Conservation (phyloP, 2,888 invertebrate genomes). For the Archips xylosteana region DNA sequence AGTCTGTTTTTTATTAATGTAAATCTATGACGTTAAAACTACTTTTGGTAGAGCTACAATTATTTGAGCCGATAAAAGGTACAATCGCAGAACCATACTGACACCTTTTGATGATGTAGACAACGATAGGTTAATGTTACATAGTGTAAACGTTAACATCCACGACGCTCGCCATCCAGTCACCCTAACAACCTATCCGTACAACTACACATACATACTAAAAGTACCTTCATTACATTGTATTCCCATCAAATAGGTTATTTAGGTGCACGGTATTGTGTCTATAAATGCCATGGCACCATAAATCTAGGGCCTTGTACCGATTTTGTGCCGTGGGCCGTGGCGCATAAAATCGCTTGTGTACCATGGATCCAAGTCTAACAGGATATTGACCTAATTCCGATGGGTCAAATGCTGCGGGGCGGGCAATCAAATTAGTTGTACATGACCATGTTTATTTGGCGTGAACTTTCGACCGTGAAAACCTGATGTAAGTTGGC, state of each 20-base stretch:
- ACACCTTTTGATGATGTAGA: neutral
- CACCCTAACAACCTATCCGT: slow-evolving; percentile 4
- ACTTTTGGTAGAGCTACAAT: too few relatives aligned
- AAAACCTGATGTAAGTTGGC: neutral
- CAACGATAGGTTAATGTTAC: neutral
- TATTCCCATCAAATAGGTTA: slow-evolving; percentile 50
- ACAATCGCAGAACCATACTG: too few relatives aligned
- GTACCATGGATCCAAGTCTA: slow-evolving; percentile 54
- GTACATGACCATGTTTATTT: slow-evolving; percentile 16
- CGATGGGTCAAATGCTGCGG: slow-evolving; percentile 58
- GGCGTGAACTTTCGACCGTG: slow-evolving; percentile 17
- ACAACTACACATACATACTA: slow-evolving; percentile 1
- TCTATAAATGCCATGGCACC: slow-evolving; percentile 77
- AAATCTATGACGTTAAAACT: too few relatives aligned
- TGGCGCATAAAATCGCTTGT: slow-evolving; percentile 50
- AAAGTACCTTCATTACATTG: slow-evolving; percentile 32
- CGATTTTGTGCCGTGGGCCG: slow-evolving; percentile 60
- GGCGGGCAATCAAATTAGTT: slow-evolving; percentile 36
- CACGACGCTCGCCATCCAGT: neutral
- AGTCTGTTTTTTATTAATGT: too few relatives aligned
- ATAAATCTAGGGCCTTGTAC: slow-evolving; percentile 72
- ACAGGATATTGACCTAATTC: slow-evolving; percentile 75
- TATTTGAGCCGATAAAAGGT: too few relatives aligned
- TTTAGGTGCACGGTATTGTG: slow-evolving; percentile 58
- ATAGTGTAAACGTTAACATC: neutral